phyloP scores from a whole-genome alignment of 2,888 invertebrate species.

The Xestia ashworthii region DNA sequence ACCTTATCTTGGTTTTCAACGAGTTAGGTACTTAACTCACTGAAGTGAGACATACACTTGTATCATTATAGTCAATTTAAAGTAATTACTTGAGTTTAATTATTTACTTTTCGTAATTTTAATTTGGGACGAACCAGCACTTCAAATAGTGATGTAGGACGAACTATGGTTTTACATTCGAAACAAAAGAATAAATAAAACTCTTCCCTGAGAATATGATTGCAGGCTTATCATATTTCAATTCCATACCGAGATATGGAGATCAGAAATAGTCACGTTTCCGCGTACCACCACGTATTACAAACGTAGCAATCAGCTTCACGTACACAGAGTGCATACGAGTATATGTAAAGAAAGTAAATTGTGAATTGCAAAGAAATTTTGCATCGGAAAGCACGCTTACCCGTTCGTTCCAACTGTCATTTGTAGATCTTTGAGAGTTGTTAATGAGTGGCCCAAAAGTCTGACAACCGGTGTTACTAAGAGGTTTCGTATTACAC shows the following conservation, averaged over 20 bases:
- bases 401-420: neutral
- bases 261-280: constrained; percentile 35
- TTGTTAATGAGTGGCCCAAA: neutral
- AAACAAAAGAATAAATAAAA: constrained; percentile 6
- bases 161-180: neutral
- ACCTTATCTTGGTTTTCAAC: constrained; percentile 14
- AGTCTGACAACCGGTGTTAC: neutral
- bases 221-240: constrained; percentile 21
- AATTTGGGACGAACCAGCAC: too few species aligned
- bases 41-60: too few species aligned
- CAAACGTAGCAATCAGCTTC: constrained; percentile 36
- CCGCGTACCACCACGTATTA: constrained; percentile 29
- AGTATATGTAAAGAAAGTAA: neutral
- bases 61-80: too few species aligned
- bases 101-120: too few species aligned
- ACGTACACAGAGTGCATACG: constrained; percentile 11
- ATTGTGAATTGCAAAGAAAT: neutral
- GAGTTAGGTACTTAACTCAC: neutral
- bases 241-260: constrained; percentile 12
- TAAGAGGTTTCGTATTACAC: neutral
- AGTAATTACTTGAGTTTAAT: too few species aligned
- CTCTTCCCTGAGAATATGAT: neutral
- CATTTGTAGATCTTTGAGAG: neutral
- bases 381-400: neutral
- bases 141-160: too few species aligned